A percentile compares a stretch with the other conserved stretches of the same genome.
Conservation (phyloP, 2,113 vertebrate genomes). For the Pogona vitticeps region DNA sequence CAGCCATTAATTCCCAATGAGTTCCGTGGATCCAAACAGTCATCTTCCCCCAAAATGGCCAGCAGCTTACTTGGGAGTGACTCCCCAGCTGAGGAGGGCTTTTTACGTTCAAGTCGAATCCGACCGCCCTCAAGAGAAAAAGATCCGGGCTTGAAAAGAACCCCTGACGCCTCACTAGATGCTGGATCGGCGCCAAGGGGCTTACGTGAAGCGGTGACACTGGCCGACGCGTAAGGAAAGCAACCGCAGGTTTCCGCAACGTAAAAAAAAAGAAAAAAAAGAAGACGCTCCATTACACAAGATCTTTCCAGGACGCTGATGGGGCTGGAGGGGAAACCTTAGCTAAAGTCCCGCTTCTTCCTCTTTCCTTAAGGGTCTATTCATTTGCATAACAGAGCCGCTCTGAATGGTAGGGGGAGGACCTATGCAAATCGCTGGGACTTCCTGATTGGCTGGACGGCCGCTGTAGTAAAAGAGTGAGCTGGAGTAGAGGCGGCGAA, state of each 20-base stretch:
- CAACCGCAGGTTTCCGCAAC: not conserved
- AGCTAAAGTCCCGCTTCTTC: not conserved
- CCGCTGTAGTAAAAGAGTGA: too few relatives aligned
- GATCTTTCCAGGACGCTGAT: not conserved
- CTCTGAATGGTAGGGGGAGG: not conserved
- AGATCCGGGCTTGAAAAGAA: too few relatives aligned
- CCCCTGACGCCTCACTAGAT: too few relatives aligned
- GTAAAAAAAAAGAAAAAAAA: not conserved
- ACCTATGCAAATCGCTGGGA: not conserved
- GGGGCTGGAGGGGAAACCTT: not conserved
- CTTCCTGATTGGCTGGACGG: constrained; percentile 1
- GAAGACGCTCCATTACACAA: not conserved
- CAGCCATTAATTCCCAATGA: not conserved
- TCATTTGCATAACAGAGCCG: not conserved
- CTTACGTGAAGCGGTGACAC: too few relatives aligned
- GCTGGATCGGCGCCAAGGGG: not conserved
- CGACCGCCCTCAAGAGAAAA: too few relatives aligned
- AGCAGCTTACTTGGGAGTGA: too few relatives aligned
- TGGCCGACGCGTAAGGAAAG: not conserved
- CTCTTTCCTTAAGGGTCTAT: not conserved
- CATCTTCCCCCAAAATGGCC: too few relatives aligned
- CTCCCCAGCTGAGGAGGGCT: too few relatives aligned
- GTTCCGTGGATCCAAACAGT: not conserved
- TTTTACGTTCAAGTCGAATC: too few relatives aligned
- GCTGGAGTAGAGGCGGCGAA: too few relatives aligned